Evolutionary conservation across 1,140 invertebrate genomes (phyloP).

Genomic region (Phymorhynchus buccinoides): DNA sequence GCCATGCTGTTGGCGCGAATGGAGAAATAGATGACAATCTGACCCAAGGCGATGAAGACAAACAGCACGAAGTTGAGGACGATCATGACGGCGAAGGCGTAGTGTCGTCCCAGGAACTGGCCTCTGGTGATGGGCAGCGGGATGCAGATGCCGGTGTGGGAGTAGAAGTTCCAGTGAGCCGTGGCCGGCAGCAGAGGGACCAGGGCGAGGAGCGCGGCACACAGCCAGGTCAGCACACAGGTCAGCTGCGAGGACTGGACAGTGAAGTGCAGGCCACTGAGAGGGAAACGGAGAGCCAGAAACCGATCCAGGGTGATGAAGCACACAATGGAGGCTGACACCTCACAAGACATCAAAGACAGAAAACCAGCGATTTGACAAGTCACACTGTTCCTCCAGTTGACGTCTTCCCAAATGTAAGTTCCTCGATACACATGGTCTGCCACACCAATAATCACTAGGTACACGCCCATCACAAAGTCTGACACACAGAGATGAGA

Average conservation of each 20-base stretch:
- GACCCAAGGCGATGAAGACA: constrained; percentile 38
- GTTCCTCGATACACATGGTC: constrained; percentile 51
- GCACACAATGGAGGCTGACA: constrained; percentile 49
- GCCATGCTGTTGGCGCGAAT: constrained; percentile 8
- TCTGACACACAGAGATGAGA: constrained; percentile 57
- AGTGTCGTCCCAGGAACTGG: constrained; percentile 41
- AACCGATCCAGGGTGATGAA: constrained; percentile 56
- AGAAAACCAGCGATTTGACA: constrained; percentile 61
- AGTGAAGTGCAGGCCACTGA: constrained; percentile 34
- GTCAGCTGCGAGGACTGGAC: constrained; percentile 21
- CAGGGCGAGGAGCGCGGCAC: constrained; percentile 33
- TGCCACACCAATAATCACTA: constrained; percentile 55
- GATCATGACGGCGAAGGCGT: constrained; percentile 46
- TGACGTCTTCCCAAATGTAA: constrained; percentile 49
- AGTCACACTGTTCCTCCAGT: constrained; percentile 46
- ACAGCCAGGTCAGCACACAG: constrained; percentile 34
- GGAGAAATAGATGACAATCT: constrained; percentile 42
- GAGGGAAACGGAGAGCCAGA: constrained; percentile 54
- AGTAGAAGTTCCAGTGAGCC: constrained; percentile 13
- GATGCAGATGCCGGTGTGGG: constrained; percentile 46
- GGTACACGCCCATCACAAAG: constrained; percentile 61
- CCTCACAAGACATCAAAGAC: constrained; percentile 53
- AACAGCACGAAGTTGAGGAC: constrained; percentile 34
- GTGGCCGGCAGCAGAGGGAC: constrained; percentile 25
- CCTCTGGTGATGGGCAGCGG: constrained; percentile 45